phyloP scores from a whole-genome alignment of 2,113 vertebrate species.

The Apteryx mantelli region DNA sequence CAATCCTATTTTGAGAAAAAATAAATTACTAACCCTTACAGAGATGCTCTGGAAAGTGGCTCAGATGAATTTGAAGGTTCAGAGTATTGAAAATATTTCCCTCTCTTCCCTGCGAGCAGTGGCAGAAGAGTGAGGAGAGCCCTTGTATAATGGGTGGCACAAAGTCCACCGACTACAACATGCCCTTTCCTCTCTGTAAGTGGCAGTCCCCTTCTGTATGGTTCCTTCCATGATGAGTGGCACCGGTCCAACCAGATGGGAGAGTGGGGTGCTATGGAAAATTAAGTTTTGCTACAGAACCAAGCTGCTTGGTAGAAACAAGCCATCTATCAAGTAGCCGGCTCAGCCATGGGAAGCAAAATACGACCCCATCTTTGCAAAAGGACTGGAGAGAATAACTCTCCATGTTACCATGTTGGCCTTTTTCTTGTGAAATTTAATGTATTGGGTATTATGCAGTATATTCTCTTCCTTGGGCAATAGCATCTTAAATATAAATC shows the following conservation, averaged over 20 bases:
- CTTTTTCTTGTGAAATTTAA: not conserved
- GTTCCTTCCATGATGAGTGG: not conserved
- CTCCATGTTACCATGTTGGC: rapidly evolving
- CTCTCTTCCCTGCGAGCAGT: not conserved
- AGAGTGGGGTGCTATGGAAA: not conserved
- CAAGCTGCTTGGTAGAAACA: not conserved
- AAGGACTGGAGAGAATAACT: not conserved
- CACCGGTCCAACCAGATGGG: not conserved
- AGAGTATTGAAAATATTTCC: not conserved
- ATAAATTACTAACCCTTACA: not conserved
- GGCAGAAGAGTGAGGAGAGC: not conserved
- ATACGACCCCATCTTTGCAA: not conserved
- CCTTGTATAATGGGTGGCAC: not conserved
- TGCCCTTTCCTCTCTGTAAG: not conserved
- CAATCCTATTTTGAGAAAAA: not conserved
- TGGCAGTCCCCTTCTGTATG: not conserved
- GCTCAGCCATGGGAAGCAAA: not conserved
- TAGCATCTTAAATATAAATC: not conserved
- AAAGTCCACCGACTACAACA: not conserved
- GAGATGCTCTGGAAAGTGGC: not conserved
- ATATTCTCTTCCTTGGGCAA: not conserved
- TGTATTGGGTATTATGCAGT: not conserved
- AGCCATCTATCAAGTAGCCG: not conserved
- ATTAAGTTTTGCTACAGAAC: not conserved
- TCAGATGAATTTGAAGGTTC: not conserved